phyloP scores from a whole-genome alignment of 2,797 vertebrate genomes.

The Pseudomugil gertrudae region DNA sequence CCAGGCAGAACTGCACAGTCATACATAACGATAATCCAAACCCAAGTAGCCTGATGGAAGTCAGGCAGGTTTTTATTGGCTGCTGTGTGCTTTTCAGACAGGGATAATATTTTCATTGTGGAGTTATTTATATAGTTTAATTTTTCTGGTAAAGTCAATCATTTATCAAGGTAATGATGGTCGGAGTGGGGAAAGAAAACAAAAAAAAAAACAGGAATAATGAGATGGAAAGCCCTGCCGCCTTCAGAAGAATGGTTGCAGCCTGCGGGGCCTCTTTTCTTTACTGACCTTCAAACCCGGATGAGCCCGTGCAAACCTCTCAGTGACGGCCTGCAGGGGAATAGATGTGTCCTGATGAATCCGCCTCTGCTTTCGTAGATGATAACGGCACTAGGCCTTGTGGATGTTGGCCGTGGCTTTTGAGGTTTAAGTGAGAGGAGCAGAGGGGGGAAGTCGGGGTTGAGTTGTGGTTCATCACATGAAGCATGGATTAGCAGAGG shows the following conservation, averaged over 20 bases:
- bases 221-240: constrained; percentile 63
- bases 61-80: constrained; percentile 82
- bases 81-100: constrained; percentile 68
- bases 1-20: constrained; percentile 57
- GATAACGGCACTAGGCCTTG: constrained; percentile 58
- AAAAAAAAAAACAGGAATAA: constrained; percentile 67
- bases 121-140: constrained; percentile 80
- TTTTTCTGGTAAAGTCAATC: constrained; percentile 81
- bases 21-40: constrained; percentile 57
- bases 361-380: constrained; percentile 40
- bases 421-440: constrained; percentile 55
- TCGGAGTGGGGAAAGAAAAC: constrained; percentile 74
- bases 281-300: constrained; percentile 31
- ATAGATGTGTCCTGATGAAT: constrained; percentile 45
- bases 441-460: constrained; percentile 50
- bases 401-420: constrained; percentile 62
- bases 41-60: constrained; percentile 80
- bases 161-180: constrained; percentile 82
- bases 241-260: constrained; percentile 45
- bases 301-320: constrained; percentile 43
- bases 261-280: constrained; percentile 35
- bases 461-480: constrained; percentile 54
- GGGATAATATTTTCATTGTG: constrained; percentile 82
- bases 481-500: constrained; percentile 35
- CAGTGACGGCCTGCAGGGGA: constrained; percentile 27